Percentiles rank a stretch among this genome's conserved stretches.
Evolutionary conservation across 2,797 vertebrate species (phyloP).

Genomic region (Serranus cabrilla): DNA sequence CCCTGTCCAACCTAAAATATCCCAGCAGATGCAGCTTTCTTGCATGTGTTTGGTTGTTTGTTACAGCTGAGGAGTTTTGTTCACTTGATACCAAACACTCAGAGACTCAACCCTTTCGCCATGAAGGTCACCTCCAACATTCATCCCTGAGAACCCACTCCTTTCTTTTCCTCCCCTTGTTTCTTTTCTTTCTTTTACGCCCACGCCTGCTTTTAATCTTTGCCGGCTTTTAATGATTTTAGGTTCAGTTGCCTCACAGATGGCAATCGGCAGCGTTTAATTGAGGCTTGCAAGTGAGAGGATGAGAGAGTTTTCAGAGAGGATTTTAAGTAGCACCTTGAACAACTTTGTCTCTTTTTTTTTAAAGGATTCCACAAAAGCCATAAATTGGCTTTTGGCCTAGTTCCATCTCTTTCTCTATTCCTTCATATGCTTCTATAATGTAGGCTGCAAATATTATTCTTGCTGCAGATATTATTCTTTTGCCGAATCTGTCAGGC

Average conservation of each 20-base stretch:
- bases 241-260: constrained; percentile 53
- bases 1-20: too few relatives aligned
- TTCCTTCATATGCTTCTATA: constrained; percentile 51
- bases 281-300: constrained; percentile 54
- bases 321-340: constrained; percentile 62
- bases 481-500: constrained; percentile 68
- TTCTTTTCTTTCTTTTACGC: neutral
- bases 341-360: constrained; percentile 29
- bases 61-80: constrained; percentile 10
- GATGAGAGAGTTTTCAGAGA: constrained; percentile 41
- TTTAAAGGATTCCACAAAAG: constrained; percentile 50
- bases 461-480: constrained; percentile 73
- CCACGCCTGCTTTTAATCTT: constrained; percentile 48
- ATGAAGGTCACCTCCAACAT: constrained; percentile 42
- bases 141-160: constrained; percentile 15
- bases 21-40: neutral
- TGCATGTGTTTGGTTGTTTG: neutral
- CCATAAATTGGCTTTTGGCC: constrained; percentile 71
- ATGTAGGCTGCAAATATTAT: constrained; percentile 69
- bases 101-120: constrained; percentile 10
- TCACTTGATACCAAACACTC: constrained; percentile 15
- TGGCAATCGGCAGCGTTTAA: constrained; percentile 59
- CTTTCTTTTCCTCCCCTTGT: neutral
- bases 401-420: constrained; percentile 50
- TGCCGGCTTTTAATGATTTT: constrained; percentile 58